A percentile compares a stretch with the other conserved stretches of the same genome.
Evolutionary conservation across 2,797 vertebrate genomes (phyloP).

Genomic region (Thamnophis elegans): DNA sequence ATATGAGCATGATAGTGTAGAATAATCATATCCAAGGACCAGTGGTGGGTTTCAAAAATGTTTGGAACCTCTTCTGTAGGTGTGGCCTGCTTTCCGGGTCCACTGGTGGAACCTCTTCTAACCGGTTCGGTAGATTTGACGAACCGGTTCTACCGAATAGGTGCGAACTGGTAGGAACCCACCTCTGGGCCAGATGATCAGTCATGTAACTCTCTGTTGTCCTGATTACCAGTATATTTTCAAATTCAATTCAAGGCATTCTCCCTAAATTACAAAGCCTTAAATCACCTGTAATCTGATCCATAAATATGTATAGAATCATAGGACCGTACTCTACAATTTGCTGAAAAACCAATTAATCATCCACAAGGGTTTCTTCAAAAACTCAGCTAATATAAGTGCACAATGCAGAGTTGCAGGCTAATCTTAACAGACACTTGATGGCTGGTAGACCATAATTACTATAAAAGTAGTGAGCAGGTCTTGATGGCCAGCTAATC

Average conservation of each 20-base stretch:
- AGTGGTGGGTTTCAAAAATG: too few species aligned
- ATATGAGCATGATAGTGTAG: too few species aligned
- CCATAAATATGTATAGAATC: not conserved
- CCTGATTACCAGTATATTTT: too few species aligned
- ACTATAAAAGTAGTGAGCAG: not conserved
- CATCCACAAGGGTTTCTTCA: not conserved
- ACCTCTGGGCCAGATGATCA: too few species aligned
- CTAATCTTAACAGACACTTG: not conserved
- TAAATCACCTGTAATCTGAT: not conserved
- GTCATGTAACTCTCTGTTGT: too few species aligned
- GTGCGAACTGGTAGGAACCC: too few species aligned
- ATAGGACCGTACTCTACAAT: not conserved
- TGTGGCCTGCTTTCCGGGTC: too few species aligned
- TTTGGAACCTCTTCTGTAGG: too few species aligned
- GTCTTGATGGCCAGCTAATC: not conserved
- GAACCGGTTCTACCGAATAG: too few species aligned
- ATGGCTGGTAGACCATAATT: not conserved
- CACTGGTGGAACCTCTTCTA: too few species aligned
- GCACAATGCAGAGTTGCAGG: not conserved
- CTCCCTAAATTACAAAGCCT: not conserved
- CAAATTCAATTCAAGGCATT: not conserved
- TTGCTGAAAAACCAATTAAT: not conserved
- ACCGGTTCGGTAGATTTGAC: too few species aligned
- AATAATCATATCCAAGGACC: too few species aligned
- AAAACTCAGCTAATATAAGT: not conserved